Conservation (phyloP, 2,888 invertebrate genomes). For the Synergus gifuensis region DNA sequence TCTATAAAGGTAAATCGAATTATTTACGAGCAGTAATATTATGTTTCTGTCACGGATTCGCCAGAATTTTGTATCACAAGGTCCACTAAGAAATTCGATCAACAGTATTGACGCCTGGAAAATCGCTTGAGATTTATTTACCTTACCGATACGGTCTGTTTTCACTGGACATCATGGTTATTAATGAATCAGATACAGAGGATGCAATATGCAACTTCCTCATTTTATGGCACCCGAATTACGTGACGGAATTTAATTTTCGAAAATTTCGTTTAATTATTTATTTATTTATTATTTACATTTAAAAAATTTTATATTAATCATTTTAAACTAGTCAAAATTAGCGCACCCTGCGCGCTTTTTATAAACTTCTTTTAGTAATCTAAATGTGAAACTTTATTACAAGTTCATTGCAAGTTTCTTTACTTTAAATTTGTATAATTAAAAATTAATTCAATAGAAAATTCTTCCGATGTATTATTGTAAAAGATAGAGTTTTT, state of each 20-base stretch:
- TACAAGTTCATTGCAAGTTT: too few species aligned
- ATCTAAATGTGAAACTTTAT: too few species aligned
- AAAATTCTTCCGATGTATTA: background rate
- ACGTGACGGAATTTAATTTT: background rate
- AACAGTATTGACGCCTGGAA: background rate
- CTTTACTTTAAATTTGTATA: background rate
- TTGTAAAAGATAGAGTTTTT: conserved; percentile 19
- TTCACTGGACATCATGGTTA: background rate
- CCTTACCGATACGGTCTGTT: background rate
- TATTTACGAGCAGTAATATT: background rate
- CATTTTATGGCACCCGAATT: background rate
- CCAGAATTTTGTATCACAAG: background rate
- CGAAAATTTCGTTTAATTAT: background rate
- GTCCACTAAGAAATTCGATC: background rate
- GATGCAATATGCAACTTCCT: background rate
- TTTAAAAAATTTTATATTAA: too few species aligned
- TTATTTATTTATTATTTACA: too few species aligned
- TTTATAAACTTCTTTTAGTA: too few species aligned
- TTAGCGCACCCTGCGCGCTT: too few species aligned
- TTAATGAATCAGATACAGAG: background rate
- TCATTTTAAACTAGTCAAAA: too few species aligned
- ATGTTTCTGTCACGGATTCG: background rate
- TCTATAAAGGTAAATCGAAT: background rate
- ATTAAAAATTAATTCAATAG: conserved; percentile 15
- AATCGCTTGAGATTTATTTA: background rate